phyloP scores from a whole-genome alignment of 2,113 vertebrate species.

The Amblyopsis rosae region DNA sequence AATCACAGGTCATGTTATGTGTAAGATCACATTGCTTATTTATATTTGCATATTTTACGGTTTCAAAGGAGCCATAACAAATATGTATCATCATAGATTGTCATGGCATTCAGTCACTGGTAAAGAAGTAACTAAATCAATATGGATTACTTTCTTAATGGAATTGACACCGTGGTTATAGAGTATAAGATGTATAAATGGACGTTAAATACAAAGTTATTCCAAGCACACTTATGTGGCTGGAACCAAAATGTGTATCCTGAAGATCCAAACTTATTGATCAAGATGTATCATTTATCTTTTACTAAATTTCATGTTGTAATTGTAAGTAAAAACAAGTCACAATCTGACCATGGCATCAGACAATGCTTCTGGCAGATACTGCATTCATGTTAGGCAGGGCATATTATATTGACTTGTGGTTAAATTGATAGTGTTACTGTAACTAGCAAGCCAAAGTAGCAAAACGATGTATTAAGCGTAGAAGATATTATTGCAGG shows the following conservation, averaged over 20 bases:
- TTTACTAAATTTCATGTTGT: too few species aligned
- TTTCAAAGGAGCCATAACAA: slow-evolving; percentile 34
- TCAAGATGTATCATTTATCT: too few species aligned
- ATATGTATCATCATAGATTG: slow-evolving; percentile 34
- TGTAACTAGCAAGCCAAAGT: too few species aligned
- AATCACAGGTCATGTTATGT: slow-evolving; percentile 13
- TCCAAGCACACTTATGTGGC: not conserved
- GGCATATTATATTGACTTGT: too few species aligned
- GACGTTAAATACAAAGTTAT: not conserved
- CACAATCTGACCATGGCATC: not conserved
- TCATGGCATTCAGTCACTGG: slow-evolving; percentile 20
- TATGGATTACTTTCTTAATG: slow-evolving; percentile 13
- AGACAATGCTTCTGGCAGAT: not conserved
- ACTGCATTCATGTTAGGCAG: not conserved
- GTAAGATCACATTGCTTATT: slow-evolving; percentile 4
- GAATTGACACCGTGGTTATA: not conserved
- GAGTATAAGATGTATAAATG: not conserved
- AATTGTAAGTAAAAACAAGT: too few species aligned
- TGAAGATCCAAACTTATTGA: not conserved
- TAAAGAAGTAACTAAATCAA: slow-evolving; percentile 19
- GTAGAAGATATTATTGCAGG: too few species aligned
- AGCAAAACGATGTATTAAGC: too few species aligned
- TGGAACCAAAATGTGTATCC: not conserved
- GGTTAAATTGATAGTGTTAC: too few species aligned
- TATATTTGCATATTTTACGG: slow-evolving; percentile 30